Percentiles rank a stretch among this genome's conserved stretches.
phyloP scores from a whole-genome alignment of 2,113 vertebrate genomes.

The Vulpes vulpes region DNA sequence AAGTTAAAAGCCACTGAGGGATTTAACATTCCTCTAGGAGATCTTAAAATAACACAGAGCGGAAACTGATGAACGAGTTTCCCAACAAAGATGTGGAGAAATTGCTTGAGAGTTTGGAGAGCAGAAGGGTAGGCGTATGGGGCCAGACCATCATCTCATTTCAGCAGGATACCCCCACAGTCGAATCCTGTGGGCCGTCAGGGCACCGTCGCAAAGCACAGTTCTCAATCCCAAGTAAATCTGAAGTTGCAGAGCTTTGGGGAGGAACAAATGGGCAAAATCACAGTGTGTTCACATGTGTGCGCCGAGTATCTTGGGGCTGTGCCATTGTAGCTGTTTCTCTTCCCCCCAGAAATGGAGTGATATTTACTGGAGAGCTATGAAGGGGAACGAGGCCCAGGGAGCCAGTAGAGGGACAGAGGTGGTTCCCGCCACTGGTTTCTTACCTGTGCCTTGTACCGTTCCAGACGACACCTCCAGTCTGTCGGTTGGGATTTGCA shows the following conservation, averaged over 20 bases:
- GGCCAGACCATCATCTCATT: accelerated
- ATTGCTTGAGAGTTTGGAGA: accelerated
- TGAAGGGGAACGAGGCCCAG: no score
- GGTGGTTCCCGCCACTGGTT: not conserved
- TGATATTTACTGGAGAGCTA: not conserved
- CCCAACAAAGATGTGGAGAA: accelerated
- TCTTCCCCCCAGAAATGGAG: not conserved
- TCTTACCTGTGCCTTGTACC: not conserved
- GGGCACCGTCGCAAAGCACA: accelerated
- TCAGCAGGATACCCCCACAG: accelerated
- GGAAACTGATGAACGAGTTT: accelerated
- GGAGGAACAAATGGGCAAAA: not conserved
- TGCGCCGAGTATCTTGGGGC: not conserved
- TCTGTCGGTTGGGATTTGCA: not conserved
- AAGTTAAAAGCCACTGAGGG: accelerated
- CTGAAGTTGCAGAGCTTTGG: not conserved
- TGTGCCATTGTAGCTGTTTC: accelerated
- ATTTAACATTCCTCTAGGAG: no score
- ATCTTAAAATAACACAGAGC: accelerated
- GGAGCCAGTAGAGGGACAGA: no score
- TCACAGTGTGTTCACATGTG: not conserved
- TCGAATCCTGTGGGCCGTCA: accelerated
- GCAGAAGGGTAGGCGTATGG: accelerated
- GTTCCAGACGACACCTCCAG: not conserved
- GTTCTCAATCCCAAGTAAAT: not conserved